Evolutionary conservation across 2,888 invertebrate genomes (phyloP).

Genomic region (Philaethria dido): DNA sequence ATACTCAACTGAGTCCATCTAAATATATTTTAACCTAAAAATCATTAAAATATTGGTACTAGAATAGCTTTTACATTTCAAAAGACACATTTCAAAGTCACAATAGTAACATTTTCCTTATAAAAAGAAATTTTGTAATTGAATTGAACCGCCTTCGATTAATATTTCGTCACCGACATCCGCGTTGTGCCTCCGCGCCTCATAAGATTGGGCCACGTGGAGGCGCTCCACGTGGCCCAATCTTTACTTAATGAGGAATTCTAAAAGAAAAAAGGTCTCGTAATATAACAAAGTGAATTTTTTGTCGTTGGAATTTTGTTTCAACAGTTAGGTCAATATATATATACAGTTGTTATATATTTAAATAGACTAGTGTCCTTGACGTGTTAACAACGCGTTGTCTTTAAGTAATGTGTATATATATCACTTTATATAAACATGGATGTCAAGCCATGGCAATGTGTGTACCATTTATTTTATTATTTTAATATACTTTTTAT

Average conservation of each 20-base stretch:
- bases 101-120: not conserved
- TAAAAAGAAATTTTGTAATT: conserved; percentile 5
- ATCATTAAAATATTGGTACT: not conserved
- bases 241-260: conserved; percentile 19
- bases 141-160: conserved; percentile 23
- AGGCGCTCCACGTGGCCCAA: conserved; percentile 21
- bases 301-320: not conserved
- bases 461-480: no score
- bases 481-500: no score
- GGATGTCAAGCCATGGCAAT: no score
- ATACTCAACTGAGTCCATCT: no score
- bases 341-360: not conserved
- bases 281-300: not conserved
- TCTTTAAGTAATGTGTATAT: no score
- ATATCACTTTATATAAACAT: no score
- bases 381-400: no score
- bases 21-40: not conserved
- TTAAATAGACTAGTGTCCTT: no score
- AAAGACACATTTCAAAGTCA: conserved; percentile 3
- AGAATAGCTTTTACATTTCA: not conserved
- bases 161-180: conserved; percentile 24
- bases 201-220: no score
- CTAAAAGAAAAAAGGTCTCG: not conserved
- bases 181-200: no score
- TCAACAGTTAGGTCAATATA: not conserved